A percentile compares a stretch with the other conserved stretches of the same genome.
phyloP scores from a whole-genome alignment of 2,797 vertebrate species.

The Eutrigla gurnardus region DNA sequence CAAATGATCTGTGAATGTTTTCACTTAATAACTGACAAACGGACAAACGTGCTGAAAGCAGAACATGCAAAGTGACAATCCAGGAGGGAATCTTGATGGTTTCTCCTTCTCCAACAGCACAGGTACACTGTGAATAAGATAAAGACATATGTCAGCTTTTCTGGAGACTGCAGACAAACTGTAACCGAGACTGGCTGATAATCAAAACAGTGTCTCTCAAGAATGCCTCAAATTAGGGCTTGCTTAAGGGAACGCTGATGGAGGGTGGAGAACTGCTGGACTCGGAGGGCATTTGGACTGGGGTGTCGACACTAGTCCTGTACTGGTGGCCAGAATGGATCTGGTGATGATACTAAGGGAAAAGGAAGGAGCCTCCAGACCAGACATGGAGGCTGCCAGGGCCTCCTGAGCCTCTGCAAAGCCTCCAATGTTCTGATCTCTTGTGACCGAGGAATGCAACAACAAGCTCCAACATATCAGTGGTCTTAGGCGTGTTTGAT shows the following conservation, averaged over 20 bases:
- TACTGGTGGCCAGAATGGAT: slow-evolving; percentile 36
- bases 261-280: slow-evolving; percentile 33
- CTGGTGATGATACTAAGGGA: slow-evolving; percentile 20
- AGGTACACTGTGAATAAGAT: slow-evolving; percentile 14
- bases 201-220: slow-evolving; percentile 34
- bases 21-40: slow-evolving; percentile 47
- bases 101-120: slow-evolving; percentile 17
- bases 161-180: slow-evolving; percentile 17
- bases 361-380: slow-evolving; percentile 38
- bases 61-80: slow-evolving; percentile 30
- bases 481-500: slow-evolving; percentile 51
- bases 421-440: slow-evolving; percentile 65
- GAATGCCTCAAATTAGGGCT: slow-evolving; percentile 27
- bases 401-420: slow-evolving; percentile 56
- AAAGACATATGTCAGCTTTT: background rate
- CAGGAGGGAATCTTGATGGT: slow-evolving; percentile 18
- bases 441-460: slow-evolving; percentile 70
- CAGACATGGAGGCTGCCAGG: slow-evolving; percentile 53
- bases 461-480: slow-evolving; percentile 62
- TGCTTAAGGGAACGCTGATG: slow-evolving; percentile 24
- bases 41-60: slow-evolving; percentile 14
- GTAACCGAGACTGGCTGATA: slow-evolving; percentile 26
- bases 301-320: slow-evolving; percentile 29
- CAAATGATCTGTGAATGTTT: slow-evolving; percentile 57
- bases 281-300: slow-evolving; percentile 33